Conservation (phyloP, 2,888 invertebrate genomes). For the Mesorhabditis sp. region DNA sequence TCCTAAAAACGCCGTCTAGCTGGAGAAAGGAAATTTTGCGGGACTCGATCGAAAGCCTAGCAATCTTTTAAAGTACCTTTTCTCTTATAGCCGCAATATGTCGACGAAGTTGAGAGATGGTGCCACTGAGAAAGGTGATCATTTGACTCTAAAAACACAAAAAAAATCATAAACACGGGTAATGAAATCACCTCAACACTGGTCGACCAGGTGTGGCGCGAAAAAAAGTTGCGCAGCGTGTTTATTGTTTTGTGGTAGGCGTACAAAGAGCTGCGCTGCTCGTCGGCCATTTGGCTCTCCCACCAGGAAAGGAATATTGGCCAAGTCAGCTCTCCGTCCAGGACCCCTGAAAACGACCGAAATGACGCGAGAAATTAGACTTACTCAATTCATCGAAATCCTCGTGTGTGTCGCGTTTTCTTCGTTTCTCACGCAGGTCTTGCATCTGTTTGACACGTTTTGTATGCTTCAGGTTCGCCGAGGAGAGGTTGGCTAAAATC, state of each 20-base stretch:
- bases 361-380: no score
- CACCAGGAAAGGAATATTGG: not conserved
- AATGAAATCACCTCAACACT: not conserved
- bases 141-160: not conserved
- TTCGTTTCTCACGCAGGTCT: not conserved
- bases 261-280: not conserved
- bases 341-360: not conserved
- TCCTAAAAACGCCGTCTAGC: not conserved
- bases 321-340: not conserved
- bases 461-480: not conserved
- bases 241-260: not conserved
- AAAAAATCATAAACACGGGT: no score
- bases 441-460: slow-evolving; percentile 1
- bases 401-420: slow-evolving; percentile 1
- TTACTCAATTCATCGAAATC: not conserved
- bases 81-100: not conserved
- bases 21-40: not conserved
- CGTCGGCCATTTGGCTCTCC: not conserved
- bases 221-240: not conserved
- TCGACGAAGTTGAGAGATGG: not conserved
- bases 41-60: not conserved
- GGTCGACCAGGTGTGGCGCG: not conserved
- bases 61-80: not conserved
- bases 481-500: not conserved
- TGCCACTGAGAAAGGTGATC: not conserved